A percentile compares a stretch with the other conserved stretches of the same genome.
Evolutionary conservation across 2,113 vertebrate species (phyloP).

Genomic region (Bufo bufo): DNA sequence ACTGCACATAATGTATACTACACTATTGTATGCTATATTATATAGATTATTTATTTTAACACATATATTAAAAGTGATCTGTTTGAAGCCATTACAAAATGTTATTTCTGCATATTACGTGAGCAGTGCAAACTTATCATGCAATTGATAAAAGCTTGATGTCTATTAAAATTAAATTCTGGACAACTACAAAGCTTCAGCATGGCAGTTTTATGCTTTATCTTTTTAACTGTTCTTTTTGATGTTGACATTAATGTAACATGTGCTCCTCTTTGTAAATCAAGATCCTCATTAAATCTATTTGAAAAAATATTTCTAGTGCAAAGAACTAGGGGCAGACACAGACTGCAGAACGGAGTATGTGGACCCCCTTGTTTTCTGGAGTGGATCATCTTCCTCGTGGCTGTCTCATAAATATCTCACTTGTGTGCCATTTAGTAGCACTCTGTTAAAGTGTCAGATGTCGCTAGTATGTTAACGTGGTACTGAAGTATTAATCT

Average conservation of each 20-base stretch:
- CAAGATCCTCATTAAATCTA: background rate
- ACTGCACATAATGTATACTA: background rate
- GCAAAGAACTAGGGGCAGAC: background rate
- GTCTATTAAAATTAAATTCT: conserved; percentile 20
- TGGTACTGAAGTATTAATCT: too few species aligned
- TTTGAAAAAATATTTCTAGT: background rate
- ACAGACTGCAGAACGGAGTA: background rate
- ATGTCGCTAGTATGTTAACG: too few species aligned
- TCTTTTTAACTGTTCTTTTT: conserved; percentile 36
- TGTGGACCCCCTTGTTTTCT: background rate
- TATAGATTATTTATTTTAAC: background rate
- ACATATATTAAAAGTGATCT: conserved; percentile 18
- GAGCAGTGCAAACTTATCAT: conserved; percentile 26
- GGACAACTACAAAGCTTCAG: conserved; percentile 41
- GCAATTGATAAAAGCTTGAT: conserved; percentile 43
- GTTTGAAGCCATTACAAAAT: conserved; percentile 42
- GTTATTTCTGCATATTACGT: background rate
- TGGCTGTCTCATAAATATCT: background rate
- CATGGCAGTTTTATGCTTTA: conserved; percentile 28
- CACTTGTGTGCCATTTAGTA: background rate
- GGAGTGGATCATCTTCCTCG: background rate
- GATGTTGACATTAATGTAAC: conserved; percentile 40
- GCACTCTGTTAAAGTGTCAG: background rate
- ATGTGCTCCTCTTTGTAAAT: conserved; percentile 30
- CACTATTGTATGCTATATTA: background rate